A percentile compares a stretch with the other conserved stretches of the same genome.
phyloP scores from a whole-genome alignment of 2,888 invertebrate species.

The Dasypogon diadema region DNA sequence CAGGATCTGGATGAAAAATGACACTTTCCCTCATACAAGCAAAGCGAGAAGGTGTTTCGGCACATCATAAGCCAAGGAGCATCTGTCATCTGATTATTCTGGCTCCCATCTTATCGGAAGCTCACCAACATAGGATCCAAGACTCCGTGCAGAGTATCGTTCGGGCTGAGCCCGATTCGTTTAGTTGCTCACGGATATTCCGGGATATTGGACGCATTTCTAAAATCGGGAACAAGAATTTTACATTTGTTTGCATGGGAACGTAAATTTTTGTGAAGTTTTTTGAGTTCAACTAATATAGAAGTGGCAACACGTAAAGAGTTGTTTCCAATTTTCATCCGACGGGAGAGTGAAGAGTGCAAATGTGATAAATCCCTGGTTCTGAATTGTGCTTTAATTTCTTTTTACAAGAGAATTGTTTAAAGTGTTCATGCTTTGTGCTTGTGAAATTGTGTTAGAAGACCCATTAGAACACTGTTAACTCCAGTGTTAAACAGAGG shows the following conservation, averaged over 20 bases:
- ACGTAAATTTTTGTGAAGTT: conserved; percentile 11
- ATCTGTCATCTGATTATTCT: conserved; percentile 39
- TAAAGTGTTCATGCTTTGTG: conserved; percentile 13
- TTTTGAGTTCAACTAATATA: neutral
- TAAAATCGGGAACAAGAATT: neutral
- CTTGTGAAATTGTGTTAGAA: conserved; percentile 11
- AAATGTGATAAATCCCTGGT: neutral
- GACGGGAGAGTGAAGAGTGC: neutral
- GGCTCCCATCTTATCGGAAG: conserved; percentile 13
- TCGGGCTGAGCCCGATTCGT: neutral
- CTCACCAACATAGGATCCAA: neutral
- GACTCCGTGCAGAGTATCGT: neutral
- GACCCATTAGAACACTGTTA: neutral
- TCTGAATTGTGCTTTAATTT: neutral
- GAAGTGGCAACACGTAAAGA: neutral
- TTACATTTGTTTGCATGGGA: conserved; percentile 17
- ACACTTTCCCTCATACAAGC: conserved; percentile 5
- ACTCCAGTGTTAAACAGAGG: neutral
- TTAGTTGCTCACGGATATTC: conserved; percentile 44
- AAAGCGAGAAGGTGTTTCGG: conserved; percentile 3
- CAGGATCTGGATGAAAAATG: conserved; percentile 45
- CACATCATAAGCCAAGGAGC: conserved; percentile 46
- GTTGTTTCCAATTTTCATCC: neutral
- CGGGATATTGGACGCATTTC: conserved; percentile 19
- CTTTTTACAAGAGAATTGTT: neutral